Conservation (phyloP, 2,888 invertebrate genomes). For the Scrobipalpa costella region DNA sequence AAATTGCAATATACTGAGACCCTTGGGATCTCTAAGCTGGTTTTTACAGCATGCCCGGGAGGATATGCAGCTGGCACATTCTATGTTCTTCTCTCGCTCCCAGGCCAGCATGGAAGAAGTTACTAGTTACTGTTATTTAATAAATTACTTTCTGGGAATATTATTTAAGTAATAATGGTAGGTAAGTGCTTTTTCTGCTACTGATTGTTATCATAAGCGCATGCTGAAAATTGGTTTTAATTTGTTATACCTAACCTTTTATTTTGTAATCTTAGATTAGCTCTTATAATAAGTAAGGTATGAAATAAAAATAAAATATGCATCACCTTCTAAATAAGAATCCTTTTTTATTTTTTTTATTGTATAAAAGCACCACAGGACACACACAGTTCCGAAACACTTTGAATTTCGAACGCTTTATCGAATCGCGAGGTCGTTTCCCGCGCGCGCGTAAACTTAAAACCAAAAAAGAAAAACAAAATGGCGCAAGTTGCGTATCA, state of each 20-base stretch:
- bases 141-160: too few relatives aligned
- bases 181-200: too few relatives aligned
- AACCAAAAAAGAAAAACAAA: constrained; percentile 40
- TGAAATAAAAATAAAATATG: not conserved
- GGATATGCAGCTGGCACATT: too few relatives aligned
- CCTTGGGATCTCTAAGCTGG: too few relatives aligned
- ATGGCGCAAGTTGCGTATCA: constrained; percentile 40
- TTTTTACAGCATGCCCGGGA: too few relatives aligned
- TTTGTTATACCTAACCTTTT: too few relatives aligned
- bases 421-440: constrained; percentile 58
- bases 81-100: too few relatives aligned
- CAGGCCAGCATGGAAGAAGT: too few relatives aligned
- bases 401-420: constrained; percentile 50
- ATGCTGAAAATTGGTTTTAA: not conserved
- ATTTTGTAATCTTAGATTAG: too few relatives aligned
- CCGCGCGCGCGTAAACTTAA: constrained; percentile 47
- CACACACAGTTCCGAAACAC: constrained; percentile 59
- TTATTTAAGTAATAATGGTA: too few relatives aligned
- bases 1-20: too few relatives aligned
- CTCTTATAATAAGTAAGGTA: not conserved
- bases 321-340: constrained; percentile 41
- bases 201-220: not conserved
- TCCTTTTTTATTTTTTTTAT: constrained; percentile 48
- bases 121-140: too few relatives aligned
- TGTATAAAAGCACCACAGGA: constrained; percentile 51